Conservation (phyloP, 2,113 vertebrate species). For the Gasterosteus aculeatus region DNA sequence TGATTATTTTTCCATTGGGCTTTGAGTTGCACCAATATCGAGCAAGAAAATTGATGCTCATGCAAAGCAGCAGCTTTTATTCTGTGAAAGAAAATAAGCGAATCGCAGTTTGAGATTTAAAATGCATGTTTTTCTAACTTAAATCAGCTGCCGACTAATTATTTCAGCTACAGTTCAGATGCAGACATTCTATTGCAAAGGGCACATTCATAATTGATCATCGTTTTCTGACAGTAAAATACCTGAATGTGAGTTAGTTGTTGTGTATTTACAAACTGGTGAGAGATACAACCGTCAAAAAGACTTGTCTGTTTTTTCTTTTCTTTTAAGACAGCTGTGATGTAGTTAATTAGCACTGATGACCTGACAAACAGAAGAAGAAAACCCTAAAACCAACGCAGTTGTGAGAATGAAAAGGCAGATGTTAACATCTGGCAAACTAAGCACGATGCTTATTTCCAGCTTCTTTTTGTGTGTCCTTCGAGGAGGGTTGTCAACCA, state of each 20-base stretch:
- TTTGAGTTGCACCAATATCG: too few relatives aligned
- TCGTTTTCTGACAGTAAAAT: neutral
- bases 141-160: too few relatives aligned
- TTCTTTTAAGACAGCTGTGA: slow-evolving; percentile 12
- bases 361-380: neutral
- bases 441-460: neutral
- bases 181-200: neutral
- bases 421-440: slow-evolving; percentile 21
- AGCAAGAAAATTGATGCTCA: too few relatives aligned
- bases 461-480: neutral
- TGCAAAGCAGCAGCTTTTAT: neutral
- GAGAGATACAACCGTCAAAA: neutral
- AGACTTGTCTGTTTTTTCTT: neutral
- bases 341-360: slow-evolving; percentile 21
- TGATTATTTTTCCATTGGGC: too few relatives aligned
- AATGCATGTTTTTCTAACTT: neutral
- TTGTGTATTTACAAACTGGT: neutral
- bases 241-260: neutral
- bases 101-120: neutral
- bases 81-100: slow-evolving; percentile 1
- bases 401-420: slow-evolving; percentile 21
- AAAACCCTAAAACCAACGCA: slow-evolving; percentile 4
- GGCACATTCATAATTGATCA: neutral
- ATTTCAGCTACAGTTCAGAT: neutral
- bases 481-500: neutral